Percentiles rank a stretch among this genome's conserved stretches.
Conservation (phyloP, 2,113 vertebrate species). For the Dicerorhinus sumatrensis region DNA sequence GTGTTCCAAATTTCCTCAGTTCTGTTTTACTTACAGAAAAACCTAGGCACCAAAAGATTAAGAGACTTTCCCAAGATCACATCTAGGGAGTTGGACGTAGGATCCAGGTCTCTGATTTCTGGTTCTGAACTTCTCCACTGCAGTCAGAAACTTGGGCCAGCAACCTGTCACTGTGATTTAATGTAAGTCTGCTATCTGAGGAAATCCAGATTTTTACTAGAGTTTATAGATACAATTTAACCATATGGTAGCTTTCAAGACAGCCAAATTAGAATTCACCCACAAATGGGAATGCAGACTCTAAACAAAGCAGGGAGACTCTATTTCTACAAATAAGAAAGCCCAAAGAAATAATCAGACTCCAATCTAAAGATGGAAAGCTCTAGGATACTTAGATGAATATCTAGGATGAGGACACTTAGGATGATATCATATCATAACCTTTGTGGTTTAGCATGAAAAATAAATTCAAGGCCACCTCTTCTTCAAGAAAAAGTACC, state of each 20-base stretch:
- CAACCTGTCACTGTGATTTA: constrained; percentile 62
- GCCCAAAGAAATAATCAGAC: constrained; percentile 1
- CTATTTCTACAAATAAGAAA: constrained; percentile 53
- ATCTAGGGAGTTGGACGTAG: background rate
- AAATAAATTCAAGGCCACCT: constrained; percentile 48
- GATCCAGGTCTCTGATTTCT: background rate
- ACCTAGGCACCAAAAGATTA: background rate
- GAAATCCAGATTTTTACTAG: constrained; percentile 65
- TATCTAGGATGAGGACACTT: background rate
- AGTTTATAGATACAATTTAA: constrained; percentile 61
- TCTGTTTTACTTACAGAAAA: constrained; percentile 47
- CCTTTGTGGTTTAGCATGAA: constrained; percentile 36
- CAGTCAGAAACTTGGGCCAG: constrained; percentile 48
- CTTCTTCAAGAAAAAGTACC: constrained; percentile 42
- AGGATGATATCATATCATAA: background rate
- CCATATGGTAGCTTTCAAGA: constrained; percentile 72
- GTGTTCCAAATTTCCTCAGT: constrained; percentile 1
- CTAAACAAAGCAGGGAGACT: constrained; percentile 31
- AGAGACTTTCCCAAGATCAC: constrained; percentile 22
- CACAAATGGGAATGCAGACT: constrained; percentile 44
- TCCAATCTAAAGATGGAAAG: constrained; percentile 3
- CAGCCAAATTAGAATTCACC: constrained; percentile 48
- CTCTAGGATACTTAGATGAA: background rate
- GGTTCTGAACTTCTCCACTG: constrained; percentile 15
- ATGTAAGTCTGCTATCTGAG: constrained; percentile 35